Conservation (phyloP, 2,888 invertebrate species). For the Aleiodes alternator region DNA sequence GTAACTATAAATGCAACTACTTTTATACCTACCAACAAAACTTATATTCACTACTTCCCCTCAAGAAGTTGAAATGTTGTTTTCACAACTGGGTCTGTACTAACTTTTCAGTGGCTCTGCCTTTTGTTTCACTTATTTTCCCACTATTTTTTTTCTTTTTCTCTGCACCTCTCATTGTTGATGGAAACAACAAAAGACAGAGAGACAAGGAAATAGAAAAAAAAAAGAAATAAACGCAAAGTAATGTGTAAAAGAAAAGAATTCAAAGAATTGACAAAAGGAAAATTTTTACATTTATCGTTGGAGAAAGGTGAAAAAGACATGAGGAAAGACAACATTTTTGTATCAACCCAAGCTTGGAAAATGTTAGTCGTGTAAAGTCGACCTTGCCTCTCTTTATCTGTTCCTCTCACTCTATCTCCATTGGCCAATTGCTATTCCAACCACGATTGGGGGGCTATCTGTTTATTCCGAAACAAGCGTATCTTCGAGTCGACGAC, state of each 20-base stretch:
- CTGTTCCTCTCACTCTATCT: too few relatives aligned
- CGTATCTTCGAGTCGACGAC: conserved; percentile 56
- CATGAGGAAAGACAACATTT: conserved; percentile 38
- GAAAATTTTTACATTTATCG: conserved; percentile 16
- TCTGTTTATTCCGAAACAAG: conserved; percentile 74
- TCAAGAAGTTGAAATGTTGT: conserved; percentile 32
- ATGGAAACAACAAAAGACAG: conserved; percentile 33
- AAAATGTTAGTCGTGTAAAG: conserved; percentile 51
- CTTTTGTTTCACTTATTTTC: conserved; percentile 25
- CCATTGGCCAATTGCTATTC: conserved; percentile 64
- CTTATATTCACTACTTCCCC: not conserved
- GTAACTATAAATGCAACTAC: conserved; percentile 6
- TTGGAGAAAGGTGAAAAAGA: conserved; percentile 30
- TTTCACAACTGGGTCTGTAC: conserved; percentile 23
- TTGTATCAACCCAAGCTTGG: conserved; percentile 29
- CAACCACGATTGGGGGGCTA: conserved; percentile 68
- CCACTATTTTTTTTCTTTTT: too few relatives aligned
- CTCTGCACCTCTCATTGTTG: conserved; percentile 13
- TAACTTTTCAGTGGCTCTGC: conserved; percentile 21
- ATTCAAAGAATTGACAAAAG: conserved; percentile 26
- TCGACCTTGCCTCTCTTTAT: conserved; percentile 49
- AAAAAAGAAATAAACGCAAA: conserved; percentile 53
- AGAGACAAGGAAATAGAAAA: conserved; percentile 52
- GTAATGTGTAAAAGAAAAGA: conserved; percentile 67
- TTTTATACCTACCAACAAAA: not conserved